These are phyloP conservation scores for Phocides pigmalion DNA, from an alignment of 1,140 invertebrate species.

Conservation along the genomic window DNA sequence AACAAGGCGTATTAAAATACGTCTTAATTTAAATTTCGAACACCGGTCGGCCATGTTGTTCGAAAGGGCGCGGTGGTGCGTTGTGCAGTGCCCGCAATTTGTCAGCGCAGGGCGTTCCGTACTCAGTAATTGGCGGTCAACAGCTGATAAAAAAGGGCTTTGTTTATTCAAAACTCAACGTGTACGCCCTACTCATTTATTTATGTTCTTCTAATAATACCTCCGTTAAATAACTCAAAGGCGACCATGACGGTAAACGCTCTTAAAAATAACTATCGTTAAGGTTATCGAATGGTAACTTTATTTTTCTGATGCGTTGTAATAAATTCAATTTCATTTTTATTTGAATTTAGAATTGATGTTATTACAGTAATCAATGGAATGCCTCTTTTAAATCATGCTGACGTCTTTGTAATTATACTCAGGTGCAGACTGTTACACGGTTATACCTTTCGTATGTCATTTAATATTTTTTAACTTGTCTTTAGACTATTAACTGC, in stretches of 20 bases:
- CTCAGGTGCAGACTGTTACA: not conserved
- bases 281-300: constrained; percentile 13
- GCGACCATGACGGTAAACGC: not conserved
- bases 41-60: constrained; percentile 57
- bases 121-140: constrained; percentile 65
- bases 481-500: not conserved
- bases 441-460: not conserved
- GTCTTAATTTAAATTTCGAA: constrained; percentile 38
- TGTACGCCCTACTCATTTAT: constrained; percentile 51
- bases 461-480: not conserved
- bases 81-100: constrained; percentile 56
- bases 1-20: constrained; percentile 33
- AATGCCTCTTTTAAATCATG: not conserved
- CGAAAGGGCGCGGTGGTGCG: constrained; percentile 49
- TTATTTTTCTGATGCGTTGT: not conserved
- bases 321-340: not conserved
- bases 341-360: constrained; percentile 13
- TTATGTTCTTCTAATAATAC: constrained; percentile 36
- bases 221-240: constrained; percentile 14
- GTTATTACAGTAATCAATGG: constrained; percentile 5
- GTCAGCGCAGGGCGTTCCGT: constrained; percentile 68
- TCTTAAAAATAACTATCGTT: constrained; percentile 21
- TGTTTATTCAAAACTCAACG: constrained; percentile 59
- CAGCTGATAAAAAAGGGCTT: constrained; percentile 58
- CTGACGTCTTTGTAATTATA: not conserved